Evolutionary conservation across 2,797 vertebrate species (phyloP).

Genomic region (Helicolenus hilgendorfi): DNA sequence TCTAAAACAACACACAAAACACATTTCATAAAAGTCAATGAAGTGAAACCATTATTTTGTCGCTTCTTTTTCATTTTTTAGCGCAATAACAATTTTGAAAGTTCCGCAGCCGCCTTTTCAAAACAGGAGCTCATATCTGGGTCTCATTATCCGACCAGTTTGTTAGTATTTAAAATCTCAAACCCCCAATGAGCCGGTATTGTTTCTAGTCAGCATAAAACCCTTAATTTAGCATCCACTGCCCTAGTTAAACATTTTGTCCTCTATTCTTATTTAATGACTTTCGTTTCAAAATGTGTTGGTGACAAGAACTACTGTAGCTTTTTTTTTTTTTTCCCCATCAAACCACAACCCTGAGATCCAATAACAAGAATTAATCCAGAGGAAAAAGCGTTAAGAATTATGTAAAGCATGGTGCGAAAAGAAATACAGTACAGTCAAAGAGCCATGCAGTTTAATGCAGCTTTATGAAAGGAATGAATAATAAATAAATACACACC

Average conservation of each 20-base stretch:
- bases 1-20: not conserved
- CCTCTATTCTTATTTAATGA: not conserved
- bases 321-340: not conserved
- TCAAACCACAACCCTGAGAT: not conserved
- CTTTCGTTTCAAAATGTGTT: not conserved
- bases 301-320: not conserved
- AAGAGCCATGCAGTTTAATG: not conserved
- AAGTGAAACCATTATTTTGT: not conserved
- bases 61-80: not conserved
- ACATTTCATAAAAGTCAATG: not conserved
- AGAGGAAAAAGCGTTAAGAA: not conserved
- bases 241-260: slow-evolving; percentile 13
- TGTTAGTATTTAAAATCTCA: slow-evolving; percentile 7
- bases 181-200: not conserved
- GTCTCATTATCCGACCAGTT: slow-evolving; percentile 4
- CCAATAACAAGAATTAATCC: not conserved
- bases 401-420: not conserved
- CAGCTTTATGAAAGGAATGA: not conserved
- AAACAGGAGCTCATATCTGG: not conserved
- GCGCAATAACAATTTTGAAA: not conserved
- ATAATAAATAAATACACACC: not conserved
- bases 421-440: not conserved
- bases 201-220: not conserved
- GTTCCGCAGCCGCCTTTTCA: not conserved
- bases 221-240: slow-evolving; percentile 10